Conservation (phyloP, 2,888 invertebrate genomes). For the Drosophila engyochracea region DNA sequence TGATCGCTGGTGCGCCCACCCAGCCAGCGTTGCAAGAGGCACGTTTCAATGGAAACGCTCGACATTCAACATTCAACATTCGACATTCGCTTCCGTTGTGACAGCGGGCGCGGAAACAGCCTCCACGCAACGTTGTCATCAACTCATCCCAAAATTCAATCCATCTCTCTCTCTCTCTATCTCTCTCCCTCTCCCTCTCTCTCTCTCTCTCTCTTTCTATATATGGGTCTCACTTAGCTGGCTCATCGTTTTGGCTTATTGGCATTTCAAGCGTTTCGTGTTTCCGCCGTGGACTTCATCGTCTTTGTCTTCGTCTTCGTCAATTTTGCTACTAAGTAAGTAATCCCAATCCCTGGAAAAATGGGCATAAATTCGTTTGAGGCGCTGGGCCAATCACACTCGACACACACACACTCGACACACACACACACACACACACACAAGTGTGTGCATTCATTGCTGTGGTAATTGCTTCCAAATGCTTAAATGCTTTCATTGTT, state of each 20-base stretch:
- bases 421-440: constrained; percentile 25
- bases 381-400: constrained; percentile 33
- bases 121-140: constrained; percentile 63
- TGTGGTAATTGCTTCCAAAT: constrained; percentile 82
- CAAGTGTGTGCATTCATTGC: constrained; percentile 61
- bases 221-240: constrained; percentile 20
- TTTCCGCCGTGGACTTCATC: constrained; percentile 54
- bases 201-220: neutral
- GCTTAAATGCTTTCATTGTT: constrained; percentile 77
- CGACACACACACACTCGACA: constrained; percentile 13
- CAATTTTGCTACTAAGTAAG: constrained; percentile 68
- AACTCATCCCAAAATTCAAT: constrained; percentile 16
- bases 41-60: constrained; percentile 34
- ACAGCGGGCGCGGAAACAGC: constrained; percentile 39
- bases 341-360: constrained; percentile 73
- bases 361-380: constrained; percentile 70
- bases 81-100: constrained; percentile 52
- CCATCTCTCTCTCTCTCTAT: neutral
- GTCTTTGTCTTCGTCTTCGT: constrained; percentile 5
- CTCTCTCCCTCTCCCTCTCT: neutral
- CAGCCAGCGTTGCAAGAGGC: constrained; percentile 18
- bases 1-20: constrained; percentile 43
- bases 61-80: constrained; percentile 10
- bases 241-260: constrained; percentile 66
- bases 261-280: constrained; percentile 75